Evolutionary conservation across 2,797 vertebrate genomes (phyloP), one percentile per base, ranked within the genome.

Genomic region (Xerus rutilus): DNA sequence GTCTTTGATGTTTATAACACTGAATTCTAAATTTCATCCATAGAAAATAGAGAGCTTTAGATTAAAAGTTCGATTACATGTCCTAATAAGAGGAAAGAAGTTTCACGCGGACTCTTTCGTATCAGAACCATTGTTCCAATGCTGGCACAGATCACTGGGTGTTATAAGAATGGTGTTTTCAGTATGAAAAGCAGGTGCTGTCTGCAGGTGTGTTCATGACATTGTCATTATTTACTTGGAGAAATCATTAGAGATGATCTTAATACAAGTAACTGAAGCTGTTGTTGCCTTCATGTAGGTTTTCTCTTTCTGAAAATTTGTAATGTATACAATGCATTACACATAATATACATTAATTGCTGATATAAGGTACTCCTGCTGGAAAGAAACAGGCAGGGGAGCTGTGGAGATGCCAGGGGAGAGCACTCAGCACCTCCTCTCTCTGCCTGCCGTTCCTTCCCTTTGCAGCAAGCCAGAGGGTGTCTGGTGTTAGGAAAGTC

Each of bases 51-150:
- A 96, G 64, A 91, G 30, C 84, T 67, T 4, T 93, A 52, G 21
- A 95, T 45, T 76, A 92, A 96, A 95, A 20, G 25, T 85, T 92
- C 87, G 92, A 45, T 86, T 77, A 90, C n/a, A 43, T 79, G 32
- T 93, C 88, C 35, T 73, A 73, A 65, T 72, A 82, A 18, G 82
- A 95, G 47, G 84, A 64, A 65, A 95, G 20, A 94, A 95, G 74
- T 92, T 70, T 86, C 91, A 3, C 57, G n/a, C 28, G 73, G 15
- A 43, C 82, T 43, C 81, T 96, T 92, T 94, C 13, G 4, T 91
- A 62, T 94, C 62, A 15, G 0, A 91, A 9, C 59, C 8, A 62
- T 62, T 62, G 59, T 62, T 23, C 21, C 23, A 67, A n/a, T 67
- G 65, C 32, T 67, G 65, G 32, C 32, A n/a, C 6, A 67, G 32